Conservation (phyloP, 2,888 invertebrate species). For the Drosophila cyrtoloma region DNA sequence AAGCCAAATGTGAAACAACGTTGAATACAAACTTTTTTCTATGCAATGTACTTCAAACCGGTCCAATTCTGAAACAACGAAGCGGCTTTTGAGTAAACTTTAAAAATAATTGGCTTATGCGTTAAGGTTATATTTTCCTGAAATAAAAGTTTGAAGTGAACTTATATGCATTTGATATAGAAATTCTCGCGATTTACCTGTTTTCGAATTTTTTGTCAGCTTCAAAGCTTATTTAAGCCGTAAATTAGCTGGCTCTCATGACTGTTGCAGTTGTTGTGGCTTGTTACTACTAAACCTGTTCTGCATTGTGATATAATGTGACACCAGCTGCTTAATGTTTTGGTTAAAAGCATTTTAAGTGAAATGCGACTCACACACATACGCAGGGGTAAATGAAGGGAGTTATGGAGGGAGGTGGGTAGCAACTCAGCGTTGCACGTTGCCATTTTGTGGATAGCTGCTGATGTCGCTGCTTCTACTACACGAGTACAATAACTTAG, state of each 20-base stretch:
- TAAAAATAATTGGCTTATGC: neutral
- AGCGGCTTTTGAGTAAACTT: neutral
- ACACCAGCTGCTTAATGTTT: conserved; percentile 81
- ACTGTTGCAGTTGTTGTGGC: conserved; percentile 18
- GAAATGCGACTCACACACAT: conserved; percentile 64
- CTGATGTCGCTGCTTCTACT: conserved; percentile 30
- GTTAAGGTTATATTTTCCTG: neutral
- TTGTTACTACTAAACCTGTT: conserved; percentile 45
- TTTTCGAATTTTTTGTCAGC: conserved; percentile 1
- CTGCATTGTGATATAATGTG: conserved; percentile 72
- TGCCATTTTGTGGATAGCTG: conserved; percentile 44
- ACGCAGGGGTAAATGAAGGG: neutral
- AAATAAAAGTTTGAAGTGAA: neutral
- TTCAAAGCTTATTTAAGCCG: conserved; percentile 48
- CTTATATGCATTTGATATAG: neutral
- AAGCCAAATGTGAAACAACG: neutral
- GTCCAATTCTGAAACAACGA: neutral
- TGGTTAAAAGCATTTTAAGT: conserved; percentile 80
- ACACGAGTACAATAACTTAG: conserved; percentile 54
- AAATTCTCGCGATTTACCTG: neutral
- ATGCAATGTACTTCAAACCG: too few relatives aligned
- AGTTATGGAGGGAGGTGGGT: conserved; percentile 4
- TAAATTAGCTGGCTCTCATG: conserved; percentile 45
- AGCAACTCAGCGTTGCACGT: conserved; percentile 44
- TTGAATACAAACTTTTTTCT: neutral